Percentiles rank a stretch among this genome's conserved stretches.
These are phyloP conservation scores for Maccullochella peelii DNA, from an alignment of 2,113 vertebrate genomes.

Conservation along the genomic window DNA sequence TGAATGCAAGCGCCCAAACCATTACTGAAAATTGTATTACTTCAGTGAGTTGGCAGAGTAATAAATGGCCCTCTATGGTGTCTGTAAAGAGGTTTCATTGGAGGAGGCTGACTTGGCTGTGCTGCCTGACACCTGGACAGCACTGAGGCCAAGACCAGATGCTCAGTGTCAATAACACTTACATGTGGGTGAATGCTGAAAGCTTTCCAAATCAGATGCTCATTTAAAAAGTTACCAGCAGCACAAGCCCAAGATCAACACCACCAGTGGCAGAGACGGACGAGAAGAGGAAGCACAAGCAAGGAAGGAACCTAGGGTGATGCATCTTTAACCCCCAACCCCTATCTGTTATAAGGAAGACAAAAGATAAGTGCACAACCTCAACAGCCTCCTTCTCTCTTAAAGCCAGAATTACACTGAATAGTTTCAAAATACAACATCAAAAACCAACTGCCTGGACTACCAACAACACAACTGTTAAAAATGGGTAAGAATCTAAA, in stretches of 20 bases:
- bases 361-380: background rate
- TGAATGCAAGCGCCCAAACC: background rate
- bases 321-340: background rate
- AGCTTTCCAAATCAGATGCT: background rate
- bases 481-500: background rate
- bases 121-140: conserved; percentile 26
- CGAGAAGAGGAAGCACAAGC: conserved; percentile 22
- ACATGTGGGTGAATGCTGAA: background rate
- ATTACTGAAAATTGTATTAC: background rate
- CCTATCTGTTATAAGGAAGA: background rate
- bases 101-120: conserved; percentile 23
- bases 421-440: background rate
- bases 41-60: conserved; percentile 15
- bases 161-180: conserved; percentile 11
- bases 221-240: conserved; percentile 1
- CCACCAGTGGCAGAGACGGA: background rate
- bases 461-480: background rate
- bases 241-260: background rate
- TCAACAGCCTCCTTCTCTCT: background rate
- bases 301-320: conserved; percentile 21
- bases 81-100: conserved; percentile 39
- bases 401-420: background rate
- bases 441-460: background rate
- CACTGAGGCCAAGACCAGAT: conserved; percentile 24
- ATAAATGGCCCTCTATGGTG: conserved; percentile 31